These are phyloP conservation scores for Himalopsyche tibetana DNA, from an alignment of 2,888 invertebrate species.

Conservation along the genomic window DNA sequence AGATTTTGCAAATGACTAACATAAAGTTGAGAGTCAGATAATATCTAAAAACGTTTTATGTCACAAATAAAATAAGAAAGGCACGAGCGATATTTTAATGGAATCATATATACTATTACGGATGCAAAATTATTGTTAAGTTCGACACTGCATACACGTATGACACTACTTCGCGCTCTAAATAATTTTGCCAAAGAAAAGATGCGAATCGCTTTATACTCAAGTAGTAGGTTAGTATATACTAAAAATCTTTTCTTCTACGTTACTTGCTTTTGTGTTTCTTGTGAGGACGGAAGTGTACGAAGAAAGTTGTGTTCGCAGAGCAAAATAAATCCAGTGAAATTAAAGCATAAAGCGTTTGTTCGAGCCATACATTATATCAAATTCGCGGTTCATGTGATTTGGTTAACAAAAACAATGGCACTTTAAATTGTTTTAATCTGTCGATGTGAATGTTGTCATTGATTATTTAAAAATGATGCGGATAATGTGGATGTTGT, in stretches of 20 bases:
- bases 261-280: slow-evolving; percentile 51
- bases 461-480: slow-evolving; percentile 55
- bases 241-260: slow-evolving; percentile 35
- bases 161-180: slow-evolving; percentile 64
- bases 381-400: neutral
- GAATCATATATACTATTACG: no score
- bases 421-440: neutral
- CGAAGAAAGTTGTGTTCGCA: slow-evolving; percentile 55
- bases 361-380: neutral
- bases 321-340: slow-evolving; percentile 28
- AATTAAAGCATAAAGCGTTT: neutral
- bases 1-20: no score
- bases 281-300: slow-evolving; percentile 61
- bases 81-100: no score
- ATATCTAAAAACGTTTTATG: no score
- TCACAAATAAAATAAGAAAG: no score
- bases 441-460: slow-evolving; percentile 26
- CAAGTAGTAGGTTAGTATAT: neutral
- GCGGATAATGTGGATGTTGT: slow-evolving; percentile 65
- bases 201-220: slow-evolving; percentile 50
- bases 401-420: neutral
- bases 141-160: slow-evolving; percentile 48
- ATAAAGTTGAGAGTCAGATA: no score
- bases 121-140: neutral
- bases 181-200: slow-evolving; percentile 62